phyloP scores from a whole-genome alignment of 2,888 invertebrate genomes.

The Chaetogeoica ovagalla region DNA sequence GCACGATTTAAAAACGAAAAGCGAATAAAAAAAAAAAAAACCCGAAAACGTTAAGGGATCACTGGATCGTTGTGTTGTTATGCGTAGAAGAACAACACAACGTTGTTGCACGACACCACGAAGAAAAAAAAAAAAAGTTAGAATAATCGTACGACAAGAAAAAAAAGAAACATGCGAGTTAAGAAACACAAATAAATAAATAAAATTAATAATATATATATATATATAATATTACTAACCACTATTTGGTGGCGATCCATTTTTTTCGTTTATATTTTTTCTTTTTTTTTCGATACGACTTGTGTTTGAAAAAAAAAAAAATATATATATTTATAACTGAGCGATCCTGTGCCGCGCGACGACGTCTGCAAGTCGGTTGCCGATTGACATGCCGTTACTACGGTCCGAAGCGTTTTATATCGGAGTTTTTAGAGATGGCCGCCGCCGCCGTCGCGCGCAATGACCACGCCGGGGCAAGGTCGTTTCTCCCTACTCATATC shows the following conservation, averaged over 20 bases:
- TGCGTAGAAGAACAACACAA: not conserved
- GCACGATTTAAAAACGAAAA: too few relatives aligned
- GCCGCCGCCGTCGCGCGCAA: too few relatives aligned
- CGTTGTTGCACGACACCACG: not conserved
- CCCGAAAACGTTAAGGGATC: too few relatives aligned
- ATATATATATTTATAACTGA: too few relatives aligned
- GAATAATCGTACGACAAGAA: not conserved
- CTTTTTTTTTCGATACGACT: too few relatives aligned
- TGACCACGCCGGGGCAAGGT: conserved; percentile 40
- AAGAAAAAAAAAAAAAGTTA: not conserved
- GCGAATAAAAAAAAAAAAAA: too few relatives aligned
- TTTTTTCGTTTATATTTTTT: not conserved
- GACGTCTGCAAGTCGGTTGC: conserved; percentile 48
- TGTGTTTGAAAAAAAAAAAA: too few relatives aligned
- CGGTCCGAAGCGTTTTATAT: conserved; percentile 48
- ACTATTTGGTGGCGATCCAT: conserved; percentile 49
- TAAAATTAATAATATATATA: conserved; percentile 1
- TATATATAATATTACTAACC: conserved; percentile 36
- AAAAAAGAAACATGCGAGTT: not conserved
- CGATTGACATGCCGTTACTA: conserved; percentile 41
- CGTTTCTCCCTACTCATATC: conserved; percentile 35
- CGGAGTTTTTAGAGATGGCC: not conserved
- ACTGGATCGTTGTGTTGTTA: too few relatives aligned
- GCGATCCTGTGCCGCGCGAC: not conserved
- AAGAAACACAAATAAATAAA: not conserved